Percentiles rank a stretch among this genome's conserved stretches.
phyloP scores from a whole-genome alignment of 37 sponge, comb jelly and placozoan genomes.

The Aplysina aerophoba region DNA sequence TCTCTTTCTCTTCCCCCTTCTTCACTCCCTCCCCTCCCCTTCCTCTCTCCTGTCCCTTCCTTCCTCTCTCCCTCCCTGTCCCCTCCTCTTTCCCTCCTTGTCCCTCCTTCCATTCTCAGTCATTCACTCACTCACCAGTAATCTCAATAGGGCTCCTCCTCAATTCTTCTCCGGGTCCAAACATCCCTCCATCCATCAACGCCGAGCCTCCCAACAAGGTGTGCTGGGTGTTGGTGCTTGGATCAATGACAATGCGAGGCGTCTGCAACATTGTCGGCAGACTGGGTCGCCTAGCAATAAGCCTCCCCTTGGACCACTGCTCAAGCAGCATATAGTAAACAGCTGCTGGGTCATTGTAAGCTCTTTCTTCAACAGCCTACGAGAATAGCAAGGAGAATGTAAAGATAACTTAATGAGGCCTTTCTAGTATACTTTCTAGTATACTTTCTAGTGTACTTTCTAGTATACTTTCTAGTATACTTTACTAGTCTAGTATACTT shows the following conservation, averaged over 20 bases:
- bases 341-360: conserved; percentile 75
- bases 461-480: too few relatives aligned
- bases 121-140: neutral
- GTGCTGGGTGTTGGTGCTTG: conserved; percentile 7
- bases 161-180: conserved; percentile 22
- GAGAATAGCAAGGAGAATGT: neutral
- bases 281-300: conserved; percentile 18
- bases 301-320: conserved; percentile 63
- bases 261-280: neutral
- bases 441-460: too few relatives aligned
- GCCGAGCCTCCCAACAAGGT: conserved; percentile 12
- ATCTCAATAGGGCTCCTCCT: neutral
- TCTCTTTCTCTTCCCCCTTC: neutral
- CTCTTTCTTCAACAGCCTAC: conserved; percentile 67
- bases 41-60: neutral
- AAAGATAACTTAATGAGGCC: neutral
- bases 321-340: conserved; percentile 78
- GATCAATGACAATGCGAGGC: conserved; percentile 42
- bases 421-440: too few relatives aligned
- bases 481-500: neutral
- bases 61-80: neutral
- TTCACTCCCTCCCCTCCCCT: too few relatives aligned
- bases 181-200: neutral
- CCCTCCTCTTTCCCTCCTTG: neutral
- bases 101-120: neutral